These are phyloP conservation scores for Pandemis heparana DNA, from an alignment of 2,888 invertebrate genomes.

Conservation along the genomic window DNA sequence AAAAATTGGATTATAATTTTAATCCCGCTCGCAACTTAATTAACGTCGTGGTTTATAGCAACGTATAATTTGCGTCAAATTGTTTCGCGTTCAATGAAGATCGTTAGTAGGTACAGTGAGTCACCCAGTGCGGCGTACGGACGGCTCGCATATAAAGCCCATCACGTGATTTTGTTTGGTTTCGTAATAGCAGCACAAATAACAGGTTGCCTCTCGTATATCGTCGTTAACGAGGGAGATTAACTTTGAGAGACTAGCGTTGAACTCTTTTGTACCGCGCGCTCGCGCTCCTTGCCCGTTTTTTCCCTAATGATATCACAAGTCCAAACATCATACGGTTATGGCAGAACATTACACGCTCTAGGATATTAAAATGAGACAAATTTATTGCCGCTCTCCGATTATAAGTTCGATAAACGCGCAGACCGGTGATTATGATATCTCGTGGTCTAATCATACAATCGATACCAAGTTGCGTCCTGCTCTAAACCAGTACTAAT, in stretches of 20 bases:
- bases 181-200: conserved; percentile 76
- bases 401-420: conserved; percentile 84
- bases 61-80: conserved; percentile 83
- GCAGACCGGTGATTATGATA: conserved; percentile 85
- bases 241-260: conserved; percentile 66
- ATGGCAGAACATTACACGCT: conserved; percentile 75
- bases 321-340: conserved; percentile 68
- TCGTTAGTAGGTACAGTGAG: conserved; percentile 66
- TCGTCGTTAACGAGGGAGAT: conserved; percentile 71
- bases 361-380: conserved; percentile 83
- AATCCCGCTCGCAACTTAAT: conserved; percentile 79
- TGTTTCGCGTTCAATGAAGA: conserved; percentile 78
- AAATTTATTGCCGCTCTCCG: conserved; percentile 82
- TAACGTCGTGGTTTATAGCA: conserved; percentile 74
- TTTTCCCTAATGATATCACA: conserved; percentile 63
- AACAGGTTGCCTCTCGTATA: conserved; percentile 70
- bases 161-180: conserved; percentile 81
- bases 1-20: conserved; percentile 81
- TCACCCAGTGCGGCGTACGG: conserved; percentile 50
- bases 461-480: conserved; percentile 82
- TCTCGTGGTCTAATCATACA: conserved; percentile 81
- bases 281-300: conserved; percentile 54
- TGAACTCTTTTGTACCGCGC: conserved; percentile 77
- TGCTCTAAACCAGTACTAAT: conserved; percentile 84
- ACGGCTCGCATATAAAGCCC: conserved; percentile 54